Evolutionary conservation across 2,797 vertebrate species (phyloP), one percentile per base, ranked within the genome.

Genomic region (Myotis myotis): DNA sequence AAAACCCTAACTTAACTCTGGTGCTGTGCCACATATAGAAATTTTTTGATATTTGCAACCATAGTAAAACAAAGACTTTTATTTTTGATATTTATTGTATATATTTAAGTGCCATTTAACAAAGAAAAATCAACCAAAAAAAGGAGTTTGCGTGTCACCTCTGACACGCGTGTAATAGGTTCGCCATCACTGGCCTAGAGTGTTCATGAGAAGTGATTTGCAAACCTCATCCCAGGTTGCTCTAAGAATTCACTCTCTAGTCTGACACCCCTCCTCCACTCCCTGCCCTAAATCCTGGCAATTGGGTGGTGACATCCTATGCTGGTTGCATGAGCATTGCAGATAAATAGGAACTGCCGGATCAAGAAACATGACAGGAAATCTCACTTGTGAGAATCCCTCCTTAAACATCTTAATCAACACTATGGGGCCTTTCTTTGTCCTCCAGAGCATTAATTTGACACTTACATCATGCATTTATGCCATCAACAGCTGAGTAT

Each of bases 401-500:
- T 76, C 33, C 10, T n/a, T 15, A 22, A 87, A 87, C 9, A 68
- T 22, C 81, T 76, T 25, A 11, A 2, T 30, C 7, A n/a, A 25
- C 28, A 16, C 8, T 19, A 2, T 0, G 0, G 86, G 25, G 15
- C 38, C 19, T n/a, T 57, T 23, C 30, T 36, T n/a, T 25, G 0
- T n/a, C 47, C 80, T 91, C 47, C 64, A 89, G 38, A 82, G n/a
- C 68, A 64, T 38, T 91, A 25, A 38, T 36, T 23, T 86, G 33
- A 44, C 41, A 79, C 55, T 74, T 49, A 87, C 8, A 6, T 36
- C 11, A 19, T 23, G 7, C 6, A 75, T 57, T 49, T 70, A 33
- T n/a, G 49, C 38, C 3, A 55, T 17, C 44, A n/a, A 20, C 36
- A 36, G 47, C 60, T 57, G 36, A 80, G 30, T 22, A 44, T 57